Evolutionary conservation across 2,113 vertebrate species (phyloP).

Genomic region (Triplophysa dalaica): DNA sequence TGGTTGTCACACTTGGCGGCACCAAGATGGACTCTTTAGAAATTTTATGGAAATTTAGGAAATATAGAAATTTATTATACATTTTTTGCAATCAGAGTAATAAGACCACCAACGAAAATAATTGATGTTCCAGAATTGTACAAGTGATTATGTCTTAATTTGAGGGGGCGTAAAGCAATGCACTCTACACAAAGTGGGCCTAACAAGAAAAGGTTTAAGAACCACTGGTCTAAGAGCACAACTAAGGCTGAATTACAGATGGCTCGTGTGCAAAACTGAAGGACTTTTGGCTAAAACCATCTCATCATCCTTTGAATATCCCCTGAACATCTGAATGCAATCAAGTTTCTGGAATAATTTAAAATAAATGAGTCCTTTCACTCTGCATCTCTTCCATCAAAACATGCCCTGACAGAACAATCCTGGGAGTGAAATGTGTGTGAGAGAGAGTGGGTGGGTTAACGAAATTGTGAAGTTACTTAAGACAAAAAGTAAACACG

Average conservation of each 20-base stretch:
- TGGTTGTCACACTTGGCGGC: too few species aligned
- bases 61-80: too few species aligned
- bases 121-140: too few species aligned
- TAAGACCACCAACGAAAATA: too few species aligned
- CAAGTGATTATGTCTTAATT: too few species aligned
- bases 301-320: constrained; percentile 63
- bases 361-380: constrained; percentile 55
- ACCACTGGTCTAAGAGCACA: not conserved
- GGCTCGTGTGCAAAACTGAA: constrained; percentile 62
- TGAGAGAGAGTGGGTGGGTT: not conserved
- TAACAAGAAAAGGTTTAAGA: too few species aligned
- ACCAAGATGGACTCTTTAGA: too few species aligned
- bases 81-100: too few species aligned
- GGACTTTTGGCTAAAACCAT: constrained; percentile 57
- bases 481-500: not conserved
- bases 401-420: constrained; percentile 19
- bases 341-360: constrained; percentile 67
- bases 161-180: too few species aligned
- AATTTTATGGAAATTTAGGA: too few species aligned
- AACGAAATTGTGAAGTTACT: not conserved
- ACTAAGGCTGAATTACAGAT: constrained; percentile 66
- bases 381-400: constrained; percentile 33
- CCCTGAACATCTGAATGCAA: constrained; percentile 66
- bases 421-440: not conserved
- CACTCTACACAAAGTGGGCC: too few species aligned